Conservation (phyloP, 2,797 vertebrate genomes). For the Halcyon chelicuti region DNA sequence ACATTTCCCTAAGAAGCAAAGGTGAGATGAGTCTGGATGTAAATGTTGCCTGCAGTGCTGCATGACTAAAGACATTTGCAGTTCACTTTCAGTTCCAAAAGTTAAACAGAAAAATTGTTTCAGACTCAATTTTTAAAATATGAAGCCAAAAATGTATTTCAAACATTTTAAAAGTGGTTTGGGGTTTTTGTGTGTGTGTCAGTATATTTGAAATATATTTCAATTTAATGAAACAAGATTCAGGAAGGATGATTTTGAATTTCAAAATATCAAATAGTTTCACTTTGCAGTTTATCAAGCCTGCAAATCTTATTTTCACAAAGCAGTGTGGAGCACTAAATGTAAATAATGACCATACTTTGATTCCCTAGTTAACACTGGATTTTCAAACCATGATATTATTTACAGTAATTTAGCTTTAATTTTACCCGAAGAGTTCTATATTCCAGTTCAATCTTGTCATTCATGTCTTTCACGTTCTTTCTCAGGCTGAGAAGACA, state of each 20-base stretch:
- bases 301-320: neutral
- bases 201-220: neutral
- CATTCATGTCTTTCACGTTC: neutral
- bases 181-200: neutral
- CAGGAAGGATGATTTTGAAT: neutral
- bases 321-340: neutral
- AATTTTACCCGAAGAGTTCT: neutral
- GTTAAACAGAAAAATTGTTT: neutral
- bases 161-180: neutral
- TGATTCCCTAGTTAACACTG: neutral
- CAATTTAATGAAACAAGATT: neutral
- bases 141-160: neutral
- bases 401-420: neutral
- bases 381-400: neutral
- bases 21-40: neutral
- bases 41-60: neutral
- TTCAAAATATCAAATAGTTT: neutral
- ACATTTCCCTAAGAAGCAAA: constrained; percentile 4
- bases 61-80: neutral
- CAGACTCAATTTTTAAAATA: neutral
- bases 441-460: neutral
- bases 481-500: neutral
- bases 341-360: neutral
- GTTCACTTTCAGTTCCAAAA: neutral
- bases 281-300: neutral